phyloP scores from a whole-genome alignment of 2,888 invertebrate genomes.

The Dorcus hopei region DNA sequence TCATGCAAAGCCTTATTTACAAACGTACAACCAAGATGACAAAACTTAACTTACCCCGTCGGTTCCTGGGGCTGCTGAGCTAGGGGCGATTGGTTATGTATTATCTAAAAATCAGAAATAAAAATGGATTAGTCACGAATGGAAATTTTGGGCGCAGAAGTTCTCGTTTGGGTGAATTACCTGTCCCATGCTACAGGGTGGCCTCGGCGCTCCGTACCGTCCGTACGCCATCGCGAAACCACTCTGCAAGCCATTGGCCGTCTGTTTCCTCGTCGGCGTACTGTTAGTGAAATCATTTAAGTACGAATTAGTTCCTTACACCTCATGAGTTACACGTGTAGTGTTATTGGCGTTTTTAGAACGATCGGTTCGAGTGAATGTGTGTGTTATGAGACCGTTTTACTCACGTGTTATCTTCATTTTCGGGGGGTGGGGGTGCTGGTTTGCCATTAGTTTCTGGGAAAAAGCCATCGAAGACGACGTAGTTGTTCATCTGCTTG shows the following conservation, averaged over 20 bases:
- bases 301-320: conserved; percentile 16
- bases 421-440: background rate
- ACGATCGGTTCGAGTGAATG: background rate
- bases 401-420: conserved; percentile 25
- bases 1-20: conserved; percentile 12
- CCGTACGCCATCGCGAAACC: conserved; percentile 51
- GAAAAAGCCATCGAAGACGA: conserved; percentile 81
- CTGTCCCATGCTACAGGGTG: conserved; percentile 66
- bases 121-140: conserved; percentile 1
- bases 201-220: conserved; percentile 62
- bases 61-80: conserved; percentile 53
- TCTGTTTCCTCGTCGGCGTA: conserved; percentile 25
- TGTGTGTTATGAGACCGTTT: background rate
- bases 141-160: background rate
- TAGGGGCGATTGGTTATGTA: conserved; percentile 58
- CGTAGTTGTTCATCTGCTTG: conserved; percentile 85
- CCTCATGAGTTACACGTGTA: background rate
- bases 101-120: conserved; percentile 57
- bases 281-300: conserved; percentile 17
- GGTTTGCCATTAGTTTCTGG: conserved; percentile 21
- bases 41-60: conserved; percentile 54
- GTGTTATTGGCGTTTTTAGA: too few species aligned
- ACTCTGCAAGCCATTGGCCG: conserved; percentile 44
- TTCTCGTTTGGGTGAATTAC: conserved; percentile 40
- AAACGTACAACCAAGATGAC: background rate